Base-by-base conservation (phyloP, 2,797 vertebrate genomes). In the Phataginus tetradactyla region DNA sequence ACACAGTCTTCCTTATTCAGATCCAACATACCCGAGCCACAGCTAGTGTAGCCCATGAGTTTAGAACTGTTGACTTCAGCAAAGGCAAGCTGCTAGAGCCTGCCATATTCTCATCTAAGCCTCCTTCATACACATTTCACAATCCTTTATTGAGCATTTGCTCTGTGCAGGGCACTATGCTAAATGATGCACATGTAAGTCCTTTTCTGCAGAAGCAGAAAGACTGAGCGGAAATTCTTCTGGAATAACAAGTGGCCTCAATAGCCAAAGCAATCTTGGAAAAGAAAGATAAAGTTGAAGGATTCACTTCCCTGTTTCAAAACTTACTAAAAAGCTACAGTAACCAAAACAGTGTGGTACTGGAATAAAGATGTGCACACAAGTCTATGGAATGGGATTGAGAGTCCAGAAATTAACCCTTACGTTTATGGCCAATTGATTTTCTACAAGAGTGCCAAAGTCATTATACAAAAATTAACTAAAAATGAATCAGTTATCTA, bases 401-500 rank as follows among this genome's bases (percentile, higher is more conserved):
- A 89, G 59, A 66, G 53, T 55, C 8, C 14, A 55, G 87, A 89
- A 89, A 89, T n/a, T 66, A 86, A 89, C 34, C 20, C 5, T 69
- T 78, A 37, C 8, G 42, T 37, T 59, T 66, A 55, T 39, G 37
- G 71, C 21, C 17, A 61, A 79, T 14, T 61, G 25, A 61, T 69
- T 72, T 81, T 84, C 18, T 5, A 57, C 39, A 57, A 68, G 61
- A 37, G 51, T 18, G 12, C 61, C 23, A 74, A 85, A 29, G 23
- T n/a, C 37, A 57, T 75, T 77, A 34, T 14, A 57, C 61, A 92
- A 92, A 75, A 92, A 75, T 64, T 92, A 45, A 66, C 69, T 85
- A 59, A 66, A 75, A 75, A 75, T 77, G 21, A 66, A 77, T 55
- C 71, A 77, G 45, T 77, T 49, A 17, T 0, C 23, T 85, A 92